These are phyloP conservation scores for Campoplex capitator DNA, from an alignment of 2,888 invertebrate genomes.

Conservation along the genomic window DNA sequence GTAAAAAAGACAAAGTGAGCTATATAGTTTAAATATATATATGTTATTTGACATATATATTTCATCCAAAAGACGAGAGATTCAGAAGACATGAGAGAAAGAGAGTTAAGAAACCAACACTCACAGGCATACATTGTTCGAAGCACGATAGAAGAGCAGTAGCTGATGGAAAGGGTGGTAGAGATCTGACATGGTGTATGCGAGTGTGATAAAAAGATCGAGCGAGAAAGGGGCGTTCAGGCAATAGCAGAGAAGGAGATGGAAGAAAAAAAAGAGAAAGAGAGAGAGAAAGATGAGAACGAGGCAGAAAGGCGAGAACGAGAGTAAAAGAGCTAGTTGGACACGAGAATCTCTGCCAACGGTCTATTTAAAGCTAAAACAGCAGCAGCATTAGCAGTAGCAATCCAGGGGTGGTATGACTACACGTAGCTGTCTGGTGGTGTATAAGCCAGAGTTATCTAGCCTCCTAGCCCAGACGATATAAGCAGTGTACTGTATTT, in stretches of 20 bases:
- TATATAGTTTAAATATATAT: not conserved
- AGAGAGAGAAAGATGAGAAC: conserved; percentile 55
- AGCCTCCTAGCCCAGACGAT: conserved; percentile 73
- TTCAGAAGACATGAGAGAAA: not conserved
- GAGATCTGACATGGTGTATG: conserved; percentile 41
- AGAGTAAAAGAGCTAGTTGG: conserved; percentile 69
- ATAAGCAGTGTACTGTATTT: conserved; percentile 6
- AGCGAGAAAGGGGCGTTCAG: conserved; percentile 53
- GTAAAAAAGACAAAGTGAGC: conserved; percentile 56
- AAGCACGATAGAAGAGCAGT: conserved; percentile 1
- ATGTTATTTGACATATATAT: not conserved
- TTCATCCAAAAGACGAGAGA: not conserved
- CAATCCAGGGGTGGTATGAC: conserved; percentile 50
- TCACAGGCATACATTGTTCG: conserved; percentile 28
- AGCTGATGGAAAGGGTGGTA: conserved; percentile 30
- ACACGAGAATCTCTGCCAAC: conserved; percentile 79
- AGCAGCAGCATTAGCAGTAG: conserved; percentile 70
- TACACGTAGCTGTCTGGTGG: conserved; percentile 36
- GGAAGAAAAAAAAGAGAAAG: conserved; percentile 44
- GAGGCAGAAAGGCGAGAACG: conserved; percentile 59
- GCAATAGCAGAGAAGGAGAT: conserved; percentile 34
- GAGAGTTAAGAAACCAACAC: conserved; percentile 9
- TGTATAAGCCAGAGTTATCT: conserved; percentile 56
- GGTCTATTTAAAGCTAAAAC: conserved; percentile 83
- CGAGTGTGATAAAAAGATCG: conserved; percentile 64